These are phyloP conservation scores for Archips crataeganus DNA, from an alignment of 2,888 invertebrate genomes.

Conservation along the genomic window DNA sequence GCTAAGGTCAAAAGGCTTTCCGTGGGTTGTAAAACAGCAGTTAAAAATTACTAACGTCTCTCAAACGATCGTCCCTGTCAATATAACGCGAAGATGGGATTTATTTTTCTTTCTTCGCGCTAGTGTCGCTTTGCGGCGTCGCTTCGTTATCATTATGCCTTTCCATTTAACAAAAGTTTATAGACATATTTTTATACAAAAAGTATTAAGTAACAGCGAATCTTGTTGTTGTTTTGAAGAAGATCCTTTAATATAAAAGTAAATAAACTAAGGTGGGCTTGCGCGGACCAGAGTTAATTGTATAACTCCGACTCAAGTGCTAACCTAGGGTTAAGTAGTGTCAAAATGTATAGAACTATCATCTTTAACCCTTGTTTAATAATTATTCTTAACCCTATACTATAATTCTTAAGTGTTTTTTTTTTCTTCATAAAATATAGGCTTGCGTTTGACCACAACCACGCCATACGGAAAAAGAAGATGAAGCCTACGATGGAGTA, in stretches of 20 bases:
- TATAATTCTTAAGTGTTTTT: too few species aligned
- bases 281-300: too few species aligned
- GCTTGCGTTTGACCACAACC: too few species aligned
- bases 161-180: constrained; percentile 8
- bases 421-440: too few species aligned
- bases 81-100: constrained; percentile 19
- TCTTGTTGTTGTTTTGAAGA: neutral
- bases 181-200: neutral
- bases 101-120: constrained; percentile 18
- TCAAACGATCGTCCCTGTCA: constrained; percentile 40
- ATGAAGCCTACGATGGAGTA: too few species aligned
- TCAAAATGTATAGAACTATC: too few species aligned
- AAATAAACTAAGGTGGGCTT: too few species aligned
- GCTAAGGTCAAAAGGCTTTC: constrained; percentile 50
- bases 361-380: too few species aligned
- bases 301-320: too few species aligned
- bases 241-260: neutral
- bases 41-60: constrained; percentile 47
- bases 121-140: constrained; percentile 5
- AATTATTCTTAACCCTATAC: too few species aligned
- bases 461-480: too few species aligned
- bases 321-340: too few species aligned
- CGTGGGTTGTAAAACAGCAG: constrained; percentile 51
- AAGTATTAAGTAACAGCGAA: neutral
- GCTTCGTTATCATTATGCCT: neutral